phyloP scores from a whole-genome alignment of 92 coral and sea anemone species.

The Paramuricea clavata region DNA sequence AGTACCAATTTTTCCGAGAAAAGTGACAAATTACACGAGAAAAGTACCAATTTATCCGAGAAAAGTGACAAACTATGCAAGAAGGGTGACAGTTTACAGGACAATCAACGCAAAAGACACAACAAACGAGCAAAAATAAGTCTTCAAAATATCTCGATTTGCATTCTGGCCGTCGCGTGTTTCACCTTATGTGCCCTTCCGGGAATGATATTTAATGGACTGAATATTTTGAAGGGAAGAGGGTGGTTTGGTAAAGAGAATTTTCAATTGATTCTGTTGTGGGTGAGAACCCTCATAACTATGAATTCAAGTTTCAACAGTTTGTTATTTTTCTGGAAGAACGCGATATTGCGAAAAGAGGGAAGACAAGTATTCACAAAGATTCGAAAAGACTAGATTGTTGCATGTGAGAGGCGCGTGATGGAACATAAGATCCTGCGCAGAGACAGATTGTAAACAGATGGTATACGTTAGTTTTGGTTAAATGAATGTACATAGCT shows the following conservation, averaged over 20 bases:
- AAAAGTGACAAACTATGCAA: too few species aligned
- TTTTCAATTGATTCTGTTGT: not conserved
- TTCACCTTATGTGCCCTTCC: not conserved
- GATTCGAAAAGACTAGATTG: not conserved
- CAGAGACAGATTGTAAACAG: too few species aligned
- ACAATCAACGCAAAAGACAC: too few species aligned
- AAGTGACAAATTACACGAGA: too few species aligned
- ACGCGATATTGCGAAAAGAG: not conserved
- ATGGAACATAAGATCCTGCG: too few species aligned
- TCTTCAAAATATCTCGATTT: not conserved
- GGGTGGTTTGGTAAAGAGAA: not conserved
- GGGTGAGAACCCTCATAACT: not conserved
- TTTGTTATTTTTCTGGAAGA: conserved; percentile 21
- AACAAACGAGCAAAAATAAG: not conserved
- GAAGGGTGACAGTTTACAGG: too few species aligned
- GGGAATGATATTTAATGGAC: not conserved
- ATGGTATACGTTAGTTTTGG: too few species aligned
- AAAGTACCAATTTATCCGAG: too few species aligned
- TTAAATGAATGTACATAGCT: too few species aligned
- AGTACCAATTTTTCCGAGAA: too few species aligned
- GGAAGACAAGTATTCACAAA: not conserved
- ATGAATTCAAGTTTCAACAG: conserved; percentile 16
- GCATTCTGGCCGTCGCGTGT: not conserved
- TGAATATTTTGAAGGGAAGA: not conserved
- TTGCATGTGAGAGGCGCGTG: too few species aligned